A percentile compares a stretch with the other conserved stretches of the same genome.
phyloP scores from a whole-genome alignment of 2,113 vertebrate genomes.

The Scartelaos histophorus region DNA sequence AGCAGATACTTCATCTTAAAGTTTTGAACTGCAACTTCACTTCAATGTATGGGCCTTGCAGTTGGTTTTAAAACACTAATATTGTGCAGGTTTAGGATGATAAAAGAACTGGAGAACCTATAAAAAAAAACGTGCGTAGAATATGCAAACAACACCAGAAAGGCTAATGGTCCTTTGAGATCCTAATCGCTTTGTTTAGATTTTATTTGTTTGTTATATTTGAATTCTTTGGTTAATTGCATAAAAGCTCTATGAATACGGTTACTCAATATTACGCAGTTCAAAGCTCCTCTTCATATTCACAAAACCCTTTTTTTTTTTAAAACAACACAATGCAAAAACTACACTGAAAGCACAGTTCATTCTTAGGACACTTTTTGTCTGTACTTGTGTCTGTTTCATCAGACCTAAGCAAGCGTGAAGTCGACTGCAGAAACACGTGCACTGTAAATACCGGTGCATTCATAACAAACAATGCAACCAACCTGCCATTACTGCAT shows the following conservation, averaged over 20 bases:
- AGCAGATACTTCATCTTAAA: too few species aligned
- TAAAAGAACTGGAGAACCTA: too few species aligned
- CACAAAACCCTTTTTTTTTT: not conserved
- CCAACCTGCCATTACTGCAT: not conserved
- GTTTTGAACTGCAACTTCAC: too few species aligned
- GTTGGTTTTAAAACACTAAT: too few species aligned
- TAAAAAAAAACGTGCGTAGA: too few species aligned
- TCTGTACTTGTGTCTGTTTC: not conserved
- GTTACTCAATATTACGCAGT: not conserved
- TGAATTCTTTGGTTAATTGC: not conserved
- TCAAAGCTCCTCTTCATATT: not conserved
- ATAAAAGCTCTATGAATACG: not conserved
- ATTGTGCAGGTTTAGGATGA: too few species aligned
- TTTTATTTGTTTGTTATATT: too few species aligned
- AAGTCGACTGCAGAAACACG: conserved; percentile 7
- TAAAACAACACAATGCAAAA: not conserved
- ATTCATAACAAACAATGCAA: not conserved
- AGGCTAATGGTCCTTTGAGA: too few species aligned
- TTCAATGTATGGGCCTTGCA: too few species aligned
- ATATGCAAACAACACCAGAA: too few species aligned
- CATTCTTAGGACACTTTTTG: not conserved
- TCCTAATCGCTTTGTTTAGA: too few species aligned
- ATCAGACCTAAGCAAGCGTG: not conserved
- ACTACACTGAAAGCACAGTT: not conserved
- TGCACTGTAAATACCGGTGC: conserved; percentile 3